Evolutionary conservation across 2,888 invertebrate genomes (phyloP), one percentile per base, ranked within the genome.

Genomic region (Leptinotarsa haldemani): DNA sequence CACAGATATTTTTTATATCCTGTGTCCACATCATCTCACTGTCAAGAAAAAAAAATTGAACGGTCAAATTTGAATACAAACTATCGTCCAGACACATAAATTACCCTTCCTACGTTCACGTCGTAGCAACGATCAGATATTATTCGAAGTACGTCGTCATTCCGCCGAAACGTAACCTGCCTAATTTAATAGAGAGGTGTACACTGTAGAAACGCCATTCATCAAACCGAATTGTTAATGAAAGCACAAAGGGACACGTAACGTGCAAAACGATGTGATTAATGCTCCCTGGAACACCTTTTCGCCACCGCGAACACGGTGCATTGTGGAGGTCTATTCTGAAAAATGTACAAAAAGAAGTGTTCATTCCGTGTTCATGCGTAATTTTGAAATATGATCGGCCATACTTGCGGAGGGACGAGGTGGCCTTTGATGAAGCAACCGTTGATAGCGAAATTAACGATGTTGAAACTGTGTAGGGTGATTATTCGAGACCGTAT

Each of bases 201-300:
- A 74, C 70, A 66, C 69, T 65, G 71, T 68, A 71, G 64, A 56
- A 72, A 73, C 56, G 71, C 70, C 74, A 76, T 76, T 76, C 73
- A 73, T 76, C 76, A 76, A 65, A 52, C 70, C 63, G 69, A 76
- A 76, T 74, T 68, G 76, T 71, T 75, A 75, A 77, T 76, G 76
- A 76, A 74, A 71, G 77, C 74, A 75, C 70, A 73, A 76, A 78
- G 71, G 70, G 73, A 73, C 70, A 69, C 69, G 72, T 69, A 69
- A 69, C 74, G 48, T 70, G 66, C 47, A 69, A 66, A 71, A 71
- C 50, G 65, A 30, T 16, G 66, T 74, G 74, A 74, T 74, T 74
- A 74, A 74, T 74, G 69, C 58, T 58, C 46, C 48, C 13, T 22
- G 47, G 73, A 47, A 47, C 16, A 58, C 61, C n/a, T 69, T 69